Base-by-base conservation (phyloP, 1,140 invertebrate genomes). In the Phocides pigmalion region DNA sequence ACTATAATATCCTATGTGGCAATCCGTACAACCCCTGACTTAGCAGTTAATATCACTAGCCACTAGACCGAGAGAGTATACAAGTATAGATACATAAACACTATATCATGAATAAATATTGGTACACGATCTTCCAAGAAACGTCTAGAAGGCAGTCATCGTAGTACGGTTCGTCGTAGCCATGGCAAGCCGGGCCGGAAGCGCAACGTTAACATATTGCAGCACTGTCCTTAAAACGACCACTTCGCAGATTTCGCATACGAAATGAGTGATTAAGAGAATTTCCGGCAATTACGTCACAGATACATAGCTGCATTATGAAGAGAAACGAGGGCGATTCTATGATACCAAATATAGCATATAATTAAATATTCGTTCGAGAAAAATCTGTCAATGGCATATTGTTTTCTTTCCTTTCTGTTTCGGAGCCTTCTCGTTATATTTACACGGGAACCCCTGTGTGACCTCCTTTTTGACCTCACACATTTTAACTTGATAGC, bases 211-310 rank as follows among this genome's bases (percentile, higher is more conserved):
- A 69, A 66, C 70, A 19, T 12, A 71, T 76, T 81, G 68, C 76
- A 59, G 69, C 72, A 70, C 64, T 62, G 81, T 79, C 74, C 73
- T 82, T 82, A 79, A 79, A 82, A 78, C 70, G 68, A 64, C 50
- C 64, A 61, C 70, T 79, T 79, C 69, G 72, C 70, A 73, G 70
- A 80, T 81, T 80, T 80, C 79, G 74, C 75, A 84, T 74, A 80
- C 70, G 47, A 62, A 81, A 81, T 73, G 53, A 74, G 70, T 72
- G 75, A 84, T 80, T 82, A 81, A 80, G 59, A 76, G 59, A 73
- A 74, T 71, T 74, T 83, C 76, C 79, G 67, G 59, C 66, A 61
- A 58, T 84, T 84, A 68, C 81, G 64, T 70, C 79, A 84, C 64
- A 65, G 8, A 42, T 17, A 68, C 65, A 61, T 70, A 50, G 71